These are phyloP conservation scores for Cyprinus carpio DNA, from an alignment of 2,113 vertebrate species.

Conservation along the genomic window DNA sequence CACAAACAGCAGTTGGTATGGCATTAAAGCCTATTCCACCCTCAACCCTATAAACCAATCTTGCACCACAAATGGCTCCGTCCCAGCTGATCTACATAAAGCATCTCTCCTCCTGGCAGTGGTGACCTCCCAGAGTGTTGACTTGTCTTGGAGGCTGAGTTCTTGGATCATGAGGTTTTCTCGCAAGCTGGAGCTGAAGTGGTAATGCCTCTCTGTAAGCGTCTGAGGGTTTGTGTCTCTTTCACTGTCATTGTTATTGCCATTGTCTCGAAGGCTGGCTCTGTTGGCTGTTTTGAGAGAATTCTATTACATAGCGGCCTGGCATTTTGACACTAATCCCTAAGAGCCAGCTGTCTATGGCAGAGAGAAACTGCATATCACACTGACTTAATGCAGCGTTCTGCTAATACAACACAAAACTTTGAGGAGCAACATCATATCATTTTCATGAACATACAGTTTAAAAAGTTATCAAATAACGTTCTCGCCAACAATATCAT, in stretches of 20 bases:
- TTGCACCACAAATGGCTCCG: not conserved
- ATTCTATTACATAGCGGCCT: slow-evolving; percentile 56
- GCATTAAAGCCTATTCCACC: slow-evolving; percentile 8
- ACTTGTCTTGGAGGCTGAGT: not conserved
- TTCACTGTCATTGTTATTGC: slow-evolving; percentile 17
- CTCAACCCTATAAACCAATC: not conserved
- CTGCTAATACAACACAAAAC: slow-evolving; percentile 7
- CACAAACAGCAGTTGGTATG: slow-evolving; percentile 27
- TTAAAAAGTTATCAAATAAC: not conserved
- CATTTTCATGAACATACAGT: not conserved
- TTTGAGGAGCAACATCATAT: not conserved
- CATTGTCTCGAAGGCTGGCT: slow-evolving; percentile 28
- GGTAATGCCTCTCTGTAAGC: slow-evolving; percentile 6
- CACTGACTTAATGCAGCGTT: not conserved
- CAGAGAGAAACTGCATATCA: slow-evolving; percentile 29
- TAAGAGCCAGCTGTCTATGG: slow-evolving; percentile 33
- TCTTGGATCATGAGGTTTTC: slow-evolving; percentile 19
- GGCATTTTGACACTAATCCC: slow-evolving; percentile 42
- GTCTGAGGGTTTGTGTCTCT: slow-evolving; percentile 29
- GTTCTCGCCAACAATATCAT: not conserved
- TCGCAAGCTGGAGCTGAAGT: slow-evolving; percentile 13
- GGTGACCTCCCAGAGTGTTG: not conserved
- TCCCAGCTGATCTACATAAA: slow-evolving; percentile 5
- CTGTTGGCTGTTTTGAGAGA: slow-evolving; percentile 56
- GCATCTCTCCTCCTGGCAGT: not conserved